Conservation (phyloP, 2,797 vertebrate genomes). For the Platalea minor region DNA sequence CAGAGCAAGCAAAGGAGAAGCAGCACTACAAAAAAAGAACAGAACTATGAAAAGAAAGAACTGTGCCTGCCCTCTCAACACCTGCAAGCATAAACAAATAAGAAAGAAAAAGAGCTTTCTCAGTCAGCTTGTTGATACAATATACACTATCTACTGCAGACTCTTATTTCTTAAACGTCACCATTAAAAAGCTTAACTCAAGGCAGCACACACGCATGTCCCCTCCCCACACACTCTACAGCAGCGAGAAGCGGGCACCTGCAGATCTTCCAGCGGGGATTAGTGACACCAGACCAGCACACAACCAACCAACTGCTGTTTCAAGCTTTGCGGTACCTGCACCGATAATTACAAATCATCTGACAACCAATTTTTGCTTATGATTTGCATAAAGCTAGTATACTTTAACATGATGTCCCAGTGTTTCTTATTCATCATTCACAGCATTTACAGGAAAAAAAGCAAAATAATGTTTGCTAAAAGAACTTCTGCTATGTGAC, state of each 20-base stretch:
- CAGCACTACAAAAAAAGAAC: neutral
- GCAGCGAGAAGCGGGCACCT: neutral
- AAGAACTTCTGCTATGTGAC: neutral
- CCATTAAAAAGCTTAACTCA: neutral
- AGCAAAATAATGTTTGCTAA: neutral
- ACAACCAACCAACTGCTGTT: neutral
- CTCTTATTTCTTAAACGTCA: neutral
- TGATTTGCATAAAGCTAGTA: neutral
- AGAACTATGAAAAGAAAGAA: neutral
- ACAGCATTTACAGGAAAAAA: neutral
- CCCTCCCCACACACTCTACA: neutral
- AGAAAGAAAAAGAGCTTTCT: neutral
- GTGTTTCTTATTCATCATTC: neutral
- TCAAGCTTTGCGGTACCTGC: neutral
- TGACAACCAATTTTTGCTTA: neutral
- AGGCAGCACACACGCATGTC: accelerated
- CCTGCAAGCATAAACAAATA: neutral
- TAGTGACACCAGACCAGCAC: neutral
- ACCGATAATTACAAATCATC: neutral
- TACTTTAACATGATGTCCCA: neutral
- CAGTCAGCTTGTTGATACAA: neutral
- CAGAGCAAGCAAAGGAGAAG: neutral
- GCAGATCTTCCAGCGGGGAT: neutral
- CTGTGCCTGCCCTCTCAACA: neutral
- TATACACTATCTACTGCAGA: neutral